These are phyloP conservation scores for Metridium senile DNA, from an alignment of 92 coral and sea anemone species.

Conservation along the genomic window DNA sequence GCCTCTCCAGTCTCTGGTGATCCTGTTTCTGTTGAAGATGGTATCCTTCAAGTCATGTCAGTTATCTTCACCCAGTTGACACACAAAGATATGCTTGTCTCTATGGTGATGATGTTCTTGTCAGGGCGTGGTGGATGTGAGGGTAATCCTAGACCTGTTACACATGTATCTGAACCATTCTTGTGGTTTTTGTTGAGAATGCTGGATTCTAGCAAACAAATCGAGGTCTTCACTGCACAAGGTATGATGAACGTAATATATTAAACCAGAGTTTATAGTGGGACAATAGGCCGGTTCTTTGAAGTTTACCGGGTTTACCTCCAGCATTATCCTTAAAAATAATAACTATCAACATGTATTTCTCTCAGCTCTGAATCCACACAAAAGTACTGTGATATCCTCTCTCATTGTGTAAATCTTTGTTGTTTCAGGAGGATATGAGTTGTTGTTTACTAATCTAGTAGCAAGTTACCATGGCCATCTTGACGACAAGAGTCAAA, in stretches of 20 bases:
- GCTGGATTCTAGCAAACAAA: conserved; percentile 65
- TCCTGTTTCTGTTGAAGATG: conserved; percentile 87
- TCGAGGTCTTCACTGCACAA: conserved; percentile 58
- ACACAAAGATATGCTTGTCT: conserved; percentile 44
- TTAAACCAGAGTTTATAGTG: too few relatives aligned
- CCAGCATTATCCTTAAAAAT: too few relatives aligned
- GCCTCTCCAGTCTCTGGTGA: conserved; percentile 48
- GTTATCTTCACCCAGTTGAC: conserved; percentile 57
- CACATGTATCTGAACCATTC: conserved; percentile 76
- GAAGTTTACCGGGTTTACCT: too few relatives aligned
- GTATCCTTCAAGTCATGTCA: conserved; percentile 77
- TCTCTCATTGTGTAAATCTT: not conserved
- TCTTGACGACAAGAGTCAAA: conserved; percentile 63
- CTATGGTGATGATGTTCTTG: conserved; percentile 18
- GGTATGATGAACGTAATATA: conserved; percentile 46
- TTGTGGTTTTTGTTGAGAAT: conserved; percentile 76
- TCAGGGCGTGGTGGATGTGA: conserved; percentile 2
- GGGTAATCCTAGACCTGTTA: conserved; percentile 2
- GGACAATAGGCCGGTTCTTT: too few relatives aligned
- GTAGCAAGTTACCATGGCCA: conserved; percentile 56
- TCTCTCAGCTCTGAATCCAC: too few relatives aligned
- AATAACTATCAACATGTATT: too few relatives aligned
- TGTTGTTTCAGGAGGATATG: conserved; percentile 71
- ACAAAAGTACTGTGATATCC: too few relatives aligned
- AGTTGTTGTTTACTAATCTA: conserved; percentile 72